Evolutionary conservation across 2,113 vertebrate genomes (phyloP).

Genomic region (Willisornis vidua): DNA sequence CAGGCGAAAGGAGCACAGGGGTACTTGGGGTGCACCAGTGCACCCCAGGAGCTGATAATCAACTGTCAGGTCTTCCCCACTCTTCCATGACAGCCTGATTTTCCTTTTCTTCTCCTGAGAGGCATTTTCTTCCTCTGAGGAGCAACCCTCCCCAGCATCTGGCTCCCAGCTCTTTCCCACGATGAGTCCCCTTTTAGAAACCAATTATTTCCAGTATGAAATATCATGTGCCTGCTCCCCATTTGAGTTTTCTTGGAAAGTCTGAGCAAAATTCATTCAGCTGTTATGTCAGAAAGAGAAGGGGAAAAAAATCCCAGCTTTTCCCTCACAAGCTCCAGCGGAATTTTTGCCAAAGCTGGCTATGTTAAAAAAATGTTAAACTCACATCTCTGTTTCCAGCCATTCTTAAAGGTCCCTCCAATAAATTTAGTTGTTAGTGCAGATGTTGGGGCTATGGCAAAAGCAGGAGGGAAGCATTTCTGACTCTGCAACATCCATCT

Average conservation of each 20-base stretch:
- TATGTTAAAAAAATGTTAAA: background rate
- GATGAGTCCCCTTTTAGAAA: background rate
- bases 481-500: background rate
- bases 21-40: accelerated
- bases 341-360: background rate
- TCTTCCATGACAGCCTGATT: too few species aligned
- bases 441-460: background rate
- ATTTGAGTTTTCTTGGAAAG: constrained; percentile 27
- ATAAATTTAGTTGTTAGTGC: background rate
- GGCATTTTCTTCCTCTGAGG: background rate
- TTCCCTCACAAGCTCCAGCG: background rate
- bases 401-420: background rate
- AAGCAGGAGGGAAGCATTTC: background rate
- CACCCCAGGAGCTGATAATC: background rate
- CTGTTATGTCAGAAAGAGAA: background rate
- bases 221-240: background rate
- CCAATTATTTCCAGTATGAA: background rate
- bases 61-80: background rate
- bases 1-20: accelerated
- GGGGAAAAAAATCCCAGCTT: background rate
- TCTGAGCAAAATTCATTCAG: constrained; percentile 24
- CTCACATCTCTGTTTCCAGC: background rate
- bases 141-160: background rate
- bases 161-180: background rate
- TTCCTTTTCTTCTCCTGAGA: background rate